Evolutionary conservation across 2,113 vertebrate species (phyloP).

Genomic region (Empidonax traillii): DNA sequence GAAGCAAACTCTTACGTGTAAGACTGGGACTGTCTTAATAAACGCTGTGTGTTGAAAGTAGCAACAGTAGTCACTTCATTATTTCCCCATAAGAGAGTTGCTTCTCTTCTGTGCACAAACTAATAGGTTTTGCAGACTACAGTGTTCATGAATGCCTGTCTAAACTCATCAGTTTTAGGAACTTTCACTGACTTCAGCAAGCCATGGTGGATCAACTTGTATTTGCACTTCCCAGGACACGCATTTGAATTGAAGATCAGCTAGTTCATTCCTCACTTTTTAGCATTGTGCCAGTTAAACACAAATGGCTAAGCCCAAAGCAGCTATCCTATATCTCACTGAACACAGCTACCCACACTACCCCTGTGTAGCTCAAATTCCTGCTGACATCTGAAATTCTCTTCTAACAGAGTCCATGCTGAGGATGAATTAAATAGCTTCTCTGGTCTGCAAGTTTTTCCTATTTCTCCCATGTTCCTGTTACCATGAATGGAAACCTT

Average conservation of each 20-base stretch:
- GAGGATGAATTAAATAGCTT: not conserved
- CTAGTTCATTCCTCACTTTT: conserved; percentile 1
- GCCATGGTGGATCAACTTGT: not conserved
- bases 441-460: not conserved
- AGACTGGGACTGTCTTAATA: not conserved
- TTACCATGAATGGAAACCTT: not conserved
- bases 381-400: conserved; percentile 36
- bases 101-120: not conserved
- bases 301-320: not conserved
- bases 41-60: not conserved
- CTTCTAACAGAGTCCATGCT: not conserved
- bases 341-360: not conserved
- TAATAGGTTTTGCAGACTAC: not conserved
- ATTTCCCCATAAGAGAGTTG: not conserved
- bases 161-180: not conserved
- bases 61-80: not conserved
- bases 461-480: not conserved
- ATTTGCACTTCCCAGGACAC: not conserved
- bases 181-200: not conserved
- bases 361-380: conserved; percentile 12
- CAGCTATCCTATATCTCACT: conserved; percentile 1
- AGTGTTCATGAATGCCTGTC: not conserved
- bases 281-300: conserved; percentile 6
- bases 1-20: not conserved
- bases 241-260: not conserved